Evolutionary conservation across 2,113 vertebrate species (phyloP).

Genomic region (Dicrurus megarhynchus): DNA sequence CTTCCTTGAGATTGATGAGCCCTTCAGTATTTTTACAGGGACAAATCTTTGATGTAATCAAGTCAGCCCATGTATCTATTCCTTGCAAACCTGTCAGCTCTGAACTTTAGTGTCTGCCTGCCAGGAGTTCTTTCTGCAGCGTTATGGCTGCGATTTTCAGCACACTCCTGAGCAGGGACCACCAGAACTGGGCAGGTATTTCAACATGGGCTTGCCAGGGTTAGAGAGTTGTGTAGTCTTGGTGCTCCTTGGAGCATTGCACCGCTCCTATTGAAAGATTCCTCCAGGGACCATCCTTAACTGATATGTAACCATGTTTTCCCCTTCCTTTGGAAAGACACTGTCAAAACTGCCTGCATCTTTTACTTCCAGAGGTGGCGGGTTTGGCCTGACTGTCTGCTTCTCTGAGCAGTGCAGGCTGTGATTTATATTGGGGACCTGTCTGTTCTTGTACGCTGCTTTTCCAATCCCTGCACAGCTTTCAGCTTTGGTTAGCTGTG

Average conservation of each 20-base stretch:
- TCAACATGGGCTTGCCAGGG: accelerated
- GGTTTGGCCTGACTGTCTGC: not conserved
- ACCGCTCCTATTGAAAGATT: accelerated
- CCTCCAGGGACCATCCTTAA: not conserved
- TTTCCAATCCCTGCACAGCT: not conserved
- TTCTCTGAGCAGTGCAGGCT: not conserved
- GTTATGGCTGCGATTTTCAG: accelerated
- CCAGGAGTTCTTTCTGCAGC: not conserved
- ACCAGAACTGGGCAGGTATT: not conserved
- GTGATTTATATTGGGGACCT: not conserved
- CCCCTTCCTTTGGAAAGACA: not conserved
- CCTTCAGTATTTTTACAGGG: not conserved
- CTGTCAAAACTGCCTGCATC: not conserved
- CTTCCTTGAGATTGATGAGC: not conserved
- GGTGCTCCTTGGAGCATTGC: not conserved
- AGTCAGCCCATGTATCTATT: not conserved
- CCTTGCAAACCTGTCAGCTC: not conserved
- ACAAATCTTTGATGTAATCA: not conserved
- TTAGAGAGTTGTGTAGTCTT: not conserved
- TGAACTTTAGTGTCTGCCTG: not conserved
- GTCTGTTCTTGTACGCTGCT: not conserved
- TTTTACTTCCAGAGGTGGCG: not conserved
- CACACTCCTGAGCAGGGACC: not conserved
- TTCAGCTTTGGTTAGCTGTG: not conserved
- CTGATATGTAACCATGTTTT: not conserved